These are phyloP conservation scores for Heliothis subflexa DNA, from an alignment of 1,140 invertebrate species.

Conservation along the genomic window DNA sequence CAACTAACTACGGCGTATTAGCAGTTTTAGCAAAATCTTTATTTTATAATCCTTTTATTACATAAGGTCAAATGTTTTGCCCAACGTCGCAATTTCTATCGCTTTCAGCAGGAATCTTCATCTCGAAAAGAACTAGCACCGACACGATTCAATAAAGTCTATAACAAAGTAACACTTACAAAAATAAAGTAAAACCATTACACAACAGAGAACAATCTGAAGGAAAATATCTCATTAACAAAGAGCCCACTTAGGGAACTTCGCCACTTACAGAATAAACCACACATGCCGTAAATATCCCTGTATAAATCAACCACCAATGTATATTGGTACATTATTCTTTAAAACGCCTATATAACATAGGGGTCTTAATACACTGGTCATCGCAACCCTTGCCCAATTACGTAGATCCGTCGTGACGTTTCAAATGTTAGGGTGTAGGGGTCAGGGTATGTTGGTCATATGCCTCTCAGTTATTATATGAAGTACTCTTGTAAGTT, in stretches of 20 bases:
- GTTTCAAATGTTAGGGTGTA: not conserved
- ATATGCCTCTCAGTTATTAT: conserved; percentile 55
- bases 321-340: conserved; percentile 19
- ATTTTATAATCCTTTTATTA: no score
- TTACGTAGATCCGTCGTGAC: not conserved
- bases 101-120: no score
- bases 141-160: no score
- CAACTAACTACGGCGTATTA: no score
- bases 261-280: conserved; percentile 43
- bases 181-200: conserved; percentile 33
- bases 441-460: conserved; percentile 40
- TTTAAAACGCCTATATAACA: not conserved
- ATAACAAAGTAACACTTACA: not conserved
- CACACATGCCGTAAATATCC: conserved; percentile 30
- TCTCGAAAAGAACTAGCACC: no score
- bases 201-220: conserved; percentile 28
- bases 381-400: not conserved
- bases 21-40: no score
- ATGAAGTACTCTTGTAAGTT: conserved; percentile 55
- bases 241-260: conserved; percentile 41
- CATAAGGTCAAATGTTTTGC: no score
- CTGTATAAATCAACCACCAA: conserved; percentile 31
- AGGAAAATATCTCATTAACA: conserved; percentile 48
- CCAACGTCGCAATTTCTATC: no score
- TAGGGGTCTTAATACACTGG: conserved; percentile 19